Percentiles rank a stretch among this genome's conserved stretches.
These are phyloP conservation scores for Chrysopa pallens DNA, from an alignment of 1,140 invertebrate genomes.

Conservation along the genomic window DNA sequence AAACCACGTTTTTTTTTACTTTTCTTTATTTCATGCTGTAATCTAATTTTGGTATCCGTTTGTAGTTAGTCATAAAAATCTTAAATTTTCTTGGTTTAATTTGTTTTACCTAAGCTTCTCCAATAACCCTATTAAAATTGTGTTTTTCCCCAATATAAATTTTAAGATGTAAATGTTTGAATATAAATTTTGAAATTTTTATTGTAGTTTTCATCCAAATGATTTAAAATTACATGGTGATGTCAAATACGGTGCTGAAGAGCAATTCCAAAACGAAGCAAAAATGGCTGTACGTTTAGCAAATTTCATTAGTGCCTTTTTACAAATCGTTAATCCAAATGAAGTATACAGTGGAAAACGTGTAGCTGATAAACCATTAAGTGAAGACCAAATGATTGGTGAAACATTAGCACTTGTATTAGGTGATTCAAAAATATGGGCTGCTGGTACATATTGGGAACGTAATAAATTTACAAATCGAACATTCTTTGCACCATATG, in stretches of 20 bases:
- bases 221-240: slow-evolving; percentile 66
- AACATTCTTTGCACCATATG: slow-evolving; percentile 85
- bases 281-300: slow-evolving; percentile 86
- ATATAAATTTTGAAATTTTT: slow-evolving; percentile 3
- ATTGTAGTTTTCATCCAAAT: slow-evolving; percentile 42
- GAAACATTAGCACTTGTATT: slow-evolving; percentile 81
- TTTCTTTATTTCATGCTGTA: too few species aligned
- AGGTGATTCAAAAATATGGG: slow-evolving; percentile 81
- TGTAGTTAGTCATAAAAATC: too few species aligned
- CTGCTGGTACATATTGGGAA: slow-evolving; percentile 87
- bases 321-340: slow-evolving; percentile 83
- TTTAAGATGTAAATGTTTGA: too few species aligned
- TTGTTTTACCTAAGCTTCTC: too few species aligned
- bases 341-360: slow-evolving; percentile 87
- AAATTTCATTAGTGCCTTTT: slow-evolving; percentile 87
- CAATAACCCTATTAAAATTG: too few species aligned
- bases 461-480: slow-evolving; percentile 87
- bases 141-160: too few species aligned
- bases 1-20: too few species aligned
- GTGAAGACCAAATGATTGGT: slow-evolving; percentile 87
- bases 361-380: slow-evolving; percentile 70
- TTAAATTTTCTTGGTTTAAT: too few species aligned
- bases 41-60: too few species aligned
- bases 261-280: slow-evolving; percentile 86
- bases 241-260: slow-evolving; percentile 65